Conservation (phyloP, 64 coral and sea anemone species). For the Platygyra sinensis region DNA sequence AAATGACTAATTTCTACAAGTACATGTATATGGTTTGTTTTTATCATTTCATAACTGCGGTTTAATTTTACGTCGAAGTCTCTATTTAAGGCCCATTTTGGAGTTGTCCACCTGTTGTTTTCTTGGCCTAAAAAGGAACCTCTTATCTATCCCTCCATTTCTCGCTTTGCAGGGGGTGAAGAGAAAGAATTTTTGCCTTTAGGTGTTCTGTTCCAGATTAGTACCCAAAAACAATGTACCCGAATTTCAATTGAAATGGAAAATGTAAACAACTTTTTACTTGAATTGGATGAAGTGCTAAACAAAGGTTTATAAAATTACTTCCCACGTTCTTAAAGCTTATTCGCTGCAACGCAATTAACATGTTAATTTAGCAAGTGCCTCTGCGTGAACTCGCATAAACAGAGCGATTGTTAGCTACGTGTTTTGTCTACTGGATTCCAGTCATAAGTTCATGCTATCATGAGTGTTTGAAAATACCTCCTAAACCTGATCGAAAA, state of each 20-base stretch:
- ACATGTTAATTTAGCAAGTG: too few relatives aligned
- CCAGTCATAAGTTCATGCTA: too few relatives aligned
- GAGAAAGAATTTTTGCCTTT: not conserved
- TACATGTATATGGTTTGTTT: conserved; percentile 1
- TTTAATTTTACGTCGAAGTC: not conserved
- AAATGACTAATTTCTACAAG: not conserved
- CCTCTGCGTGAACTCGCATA: too few relatives aligned
- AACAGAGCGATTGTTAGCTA: too few relatives aligned
- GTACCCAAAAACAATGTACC: not conserved
- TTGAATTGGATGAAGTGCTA: not conserved
- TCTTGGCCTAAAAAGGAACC: conserved; percentile 2
- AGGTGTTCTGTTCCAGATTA: not conserved
- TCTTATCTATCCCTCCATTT: not conserved
- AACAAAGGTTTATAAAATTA: not conserved
- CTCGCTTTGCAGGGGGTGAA: not conserved
- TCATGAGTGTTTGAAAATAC: too few relatives aligned
- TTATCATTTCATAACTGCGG: not conserved
- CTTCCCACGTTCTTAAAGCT: not conserved
- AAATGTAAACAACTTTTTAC: conserved; percentile 5
- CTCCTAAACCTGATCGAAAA: too few relatives aligned
- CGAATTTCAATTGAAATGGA: not conserved
- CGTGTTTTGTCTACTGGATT: too few relatives aligned
- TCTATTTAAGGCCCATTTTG: not conserved
- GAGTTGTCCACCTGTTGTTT: not conserved
- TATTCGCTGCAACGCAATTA: not conserved